phyloP scores from a whole-genome alignment of 2,888 invertebrate genomes.

The Eupithecia tripunctaria region DNA sequence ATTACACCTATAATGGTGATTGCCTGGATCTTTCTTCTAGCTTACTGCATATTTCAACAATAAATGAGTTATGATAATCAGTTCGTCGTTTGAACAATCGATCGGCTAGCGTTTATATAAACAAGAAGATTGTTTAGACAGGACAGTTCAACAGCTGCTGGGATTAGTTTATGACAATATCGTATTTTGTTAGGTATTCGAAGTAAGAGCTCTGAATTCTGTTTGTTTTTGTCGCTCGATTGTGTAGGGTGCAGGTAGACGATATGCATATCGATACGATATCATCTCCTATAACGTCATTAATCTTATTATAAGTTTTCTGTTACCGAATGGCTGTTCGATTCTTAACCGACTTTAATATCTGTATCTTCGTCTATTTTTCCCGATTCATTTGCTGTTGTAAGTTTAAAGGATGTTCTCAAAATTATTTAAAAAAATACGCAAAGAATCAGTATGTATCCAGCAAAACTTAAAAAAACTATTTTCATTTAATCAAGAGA shows the following conservation, averaged over 20 bases:
- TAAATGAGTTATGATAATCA: constrained; percentile 48
- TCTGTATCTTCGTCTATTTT: no score
- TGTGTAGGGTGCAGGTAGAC: no score
- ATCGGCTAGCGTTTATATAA: constrained; percentile 58
- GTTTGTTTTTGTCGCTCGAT: constrained; percentile 7
- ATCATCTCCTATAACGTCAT: neutral
- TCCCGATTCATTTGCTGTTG: no score
- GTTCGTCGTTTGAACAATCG: constrained; percentile 56
- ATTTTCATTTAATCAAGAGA: no score
- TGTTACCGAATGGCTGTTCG: neutral
- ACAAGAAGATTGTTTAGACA: constrained; percentile 55
- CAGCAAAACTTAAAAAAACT: no score
- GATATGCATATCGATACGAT: neutral
- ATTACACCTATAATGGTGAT: constrained; percentile 3
- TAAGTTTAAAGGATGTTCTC: no score
- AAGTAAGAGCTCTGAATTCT: constrained; percentile 7
- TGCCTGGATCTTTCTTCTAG: constrained; percentile 27
- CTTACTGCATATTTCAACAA: constrained; percentile 42
- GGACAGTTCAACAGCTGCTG: constrained; percentile 42
- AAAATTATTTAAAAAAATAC: no score
- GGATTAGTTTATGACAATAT: constrained; percentile 39
- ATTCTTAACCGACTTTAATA: neutral
- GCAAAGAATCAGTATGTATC: no score
- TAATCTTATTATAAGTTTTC: neutral
- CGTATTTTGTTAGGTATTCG: constrained; percentile 31